A percentile compares a stretch with the other conserved stretches of the same genome.
These are phyloP conservation scores for Protula sp. DNA, from an alignment of 2,888 invertebrate genomes.

Conservation along the genomic window DNA sequence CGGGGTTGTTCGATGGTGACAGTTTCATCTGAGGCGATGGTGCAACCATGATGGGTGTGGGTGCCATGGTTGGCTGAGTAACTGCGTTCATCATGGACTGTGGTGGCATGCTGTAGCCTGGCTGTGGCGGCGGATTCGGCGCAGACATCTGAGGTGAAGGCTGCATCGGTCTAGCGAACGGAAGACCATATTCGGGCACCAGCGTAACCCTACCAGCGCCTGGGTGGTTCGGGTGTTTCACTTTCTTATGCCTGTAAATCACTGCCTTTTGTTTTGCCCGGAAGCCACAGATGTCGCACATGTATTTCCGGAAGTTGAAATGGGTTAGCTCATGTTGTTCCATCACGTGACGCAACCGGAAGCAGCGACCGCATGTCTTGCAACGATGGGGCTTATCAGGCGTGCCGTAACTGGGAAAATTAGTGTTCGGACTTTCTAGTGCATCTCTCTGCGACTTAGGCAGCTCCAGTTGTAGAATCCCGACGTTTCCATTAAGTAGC, in stretches of 20 bases:
- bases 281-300: conserved; percentile 1
- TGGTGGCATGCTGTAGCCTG: too few relatives aligned
- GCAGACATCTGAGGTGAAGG: neutral
- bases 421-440: neutral
- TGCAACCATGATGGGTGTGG: neutral
- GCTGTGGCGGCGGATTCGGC: neutral
- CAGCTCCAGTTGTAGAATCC: neutral
- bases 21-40: neutral
- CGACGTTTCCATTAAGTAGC: too few relatives aligned
- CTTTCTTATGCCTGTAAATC: neutral
- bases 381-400: neutral
- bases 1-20: neutral
- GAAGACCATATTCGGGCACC: neutral
- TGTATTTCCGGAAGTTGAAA: neutral
- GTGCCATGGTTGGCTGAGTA: neutral
- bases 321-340: neutral
- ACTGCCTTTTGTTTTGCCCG: conserved; percentile 1
- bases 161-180: too few relatives aligned
- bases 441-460: neutral
- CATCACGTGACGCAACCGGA: neutral
- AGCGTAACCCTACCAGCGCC: neutral
- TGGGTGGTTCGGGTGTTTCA: neutral
- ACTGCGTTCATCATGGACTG: too few relatives aligned
- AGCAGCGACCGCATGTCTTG: neutral
- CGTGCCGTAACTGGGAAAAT: neutral